These are phyloP conservation scores for Neoarius graeffei DNA, from an alignment of 2,113 vertebrate genomes.

Conservation along the genomic window DNA sequence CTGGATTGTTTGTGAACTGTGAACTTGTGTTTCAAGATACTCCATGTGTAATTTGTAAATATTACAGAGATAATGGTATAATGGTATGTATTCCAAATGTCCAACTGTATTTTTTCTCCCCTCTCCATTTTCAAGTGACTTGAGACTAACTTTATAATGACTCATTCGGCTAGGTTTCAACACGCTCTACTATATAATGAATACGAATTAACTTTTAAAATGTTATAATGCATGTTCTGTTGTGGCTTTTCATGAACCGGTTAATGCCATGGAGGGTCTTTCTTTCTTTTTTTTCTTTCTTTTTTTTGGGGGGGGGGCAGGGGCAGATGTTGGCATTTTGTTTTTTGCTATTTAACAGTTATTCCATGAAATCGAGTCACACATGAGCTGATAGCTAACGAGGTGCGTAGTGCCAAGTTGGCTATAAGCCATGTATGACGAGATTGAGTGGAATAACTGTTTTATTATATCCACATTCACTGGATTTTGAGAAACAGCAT, in stretches of 20 bases:
- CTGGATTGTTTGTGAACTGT: background rate
- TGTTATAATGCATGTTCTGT: background rate
- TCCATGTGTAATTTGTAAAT: constrained; percentile 66
- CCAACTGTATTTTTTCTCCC: background rate
- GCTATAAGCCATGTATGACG: no score
- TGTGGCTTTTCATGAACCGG: background rate
- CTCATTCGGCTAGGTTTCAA: background rate
- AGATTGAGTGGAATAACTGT: no score
- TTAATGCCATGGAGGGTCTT: background rate
- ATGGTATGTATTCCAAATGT: constrained; percentile 36
- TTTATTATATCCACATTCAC: no score
- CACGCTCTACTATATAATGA: background rate
- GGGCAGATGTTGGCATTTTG: background rate
- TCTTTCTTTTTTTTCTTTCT: background rate
- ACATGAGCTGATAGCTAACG: no score
- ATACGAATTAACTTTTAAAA: background rate
- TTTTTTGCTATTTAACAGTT: no score
- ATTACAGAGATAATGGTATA: constrained; percentile 52
- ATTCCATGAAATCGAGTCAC: no score
- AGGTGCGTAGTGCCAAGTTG: no score
- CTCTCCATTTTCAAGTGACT: background rate
- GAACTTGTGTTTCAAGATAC: background rate
- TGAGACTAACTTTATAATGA: background rate
- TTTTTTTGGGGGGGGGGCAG: no score
- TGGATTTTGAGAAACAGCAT: no score